These are phyloP conservation scores for Danionella cerebrum DNA, from an alignment of 2,113 vertebrate species.

Conservation along the genomic window DNA sequence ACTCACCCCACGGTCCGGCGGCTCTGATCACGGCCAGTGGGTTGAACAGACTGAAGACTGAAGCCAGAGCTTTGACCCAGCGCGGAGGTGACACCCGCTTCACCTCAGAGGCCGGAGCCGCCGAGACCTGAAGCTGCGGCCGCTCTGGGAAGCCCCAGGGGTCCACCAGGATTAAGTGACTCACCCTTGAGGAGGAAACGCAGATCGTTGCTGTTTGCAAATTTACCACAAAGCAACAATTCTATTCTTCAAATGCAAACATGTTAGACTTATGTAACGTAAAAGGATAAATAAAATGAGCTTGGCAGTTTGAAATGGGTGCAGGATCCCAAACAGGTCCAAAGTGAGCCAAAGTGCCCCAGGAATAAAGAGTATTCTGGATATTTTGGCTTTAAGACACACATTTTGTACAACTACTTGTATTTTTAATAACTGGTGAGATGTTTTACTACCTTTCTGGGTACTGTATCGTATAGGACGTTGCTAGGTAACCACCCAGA, in stretches of 20 bases:
- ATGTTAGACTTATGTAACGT: no score
- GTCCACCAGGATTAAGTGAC: slow-evolving; percentile 83
- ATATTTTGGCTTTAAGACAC: no score
- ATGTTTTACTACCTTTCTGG: slow-evolving; percentile 66
- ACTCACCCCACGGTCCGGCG: slow-evolving; percentile 82
- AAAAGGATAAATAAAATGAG: no score
- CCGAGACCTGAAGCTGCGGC: slow-evolving; percentile 52
- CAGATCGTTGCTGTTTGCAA: no score
- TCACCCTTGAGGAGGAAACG: slow-evolving; percentile 64
- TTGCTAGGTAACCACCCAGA: slow-evolving; percentile 72
- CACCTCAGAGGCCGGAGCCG: slow-evolving; percentile 17
- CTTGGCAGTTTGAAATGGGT: no score
- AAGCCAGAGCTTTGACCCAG: slow-evolving; percentile 73
- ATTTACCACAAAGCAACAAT: no score
- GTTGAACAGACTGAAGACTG: slow-evolving; percentile 76
- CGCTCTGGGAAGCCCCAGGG: slow-evolving; percentile 83
- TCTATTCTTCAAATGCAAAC: no score
- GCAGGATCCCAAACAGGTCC: no score
- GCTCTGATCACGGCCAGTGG: slow-evolving; percentile 83
- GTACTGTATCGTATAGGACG: slow-evolving; percentile 74
- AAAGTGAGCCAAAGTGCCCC: no score
- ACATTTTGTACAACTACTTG: no score
- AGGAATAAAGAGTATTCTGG: no score
- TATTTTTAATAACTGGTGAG: no score
- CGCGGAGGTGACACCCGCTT: slow-evolving; percentile 57